These are phyloP conservation scores for Neodiprion virginianus DNA, from an alignment of 1,140 invertebrate genomes.

Conservation along the genomic window DNA sequence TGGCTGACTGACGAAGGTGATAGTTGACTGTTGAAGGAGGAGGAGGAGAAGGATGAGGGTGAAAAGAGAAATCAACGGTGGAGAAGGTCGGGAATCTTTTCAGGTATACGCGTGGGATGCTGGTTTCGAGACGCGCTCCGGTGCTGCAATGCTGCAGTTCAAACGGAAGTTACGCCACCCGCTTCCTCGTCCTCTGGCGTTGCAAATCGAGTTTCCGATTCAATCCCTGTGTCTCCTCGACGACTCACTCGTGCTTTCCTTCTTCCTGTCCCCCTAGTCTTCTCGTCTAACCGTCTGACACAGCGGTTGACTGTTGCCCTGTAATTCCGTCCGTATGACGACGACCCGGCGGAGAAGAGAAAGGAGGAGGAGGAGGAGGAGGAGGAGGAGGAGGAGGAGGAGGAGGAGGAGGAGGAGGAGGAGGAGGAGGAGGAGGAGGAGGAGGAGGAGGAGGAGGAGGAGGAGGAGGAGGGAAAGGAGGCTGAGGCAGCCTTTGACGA, in stretches of 20 bases:
- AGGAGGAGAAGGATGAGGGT: constrained; percentile 3
- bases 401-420: no score
- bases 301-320: constrained; percentile 21
- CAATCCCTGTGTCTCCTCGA: neutral
- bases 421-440: no score
- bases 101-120: neutral
- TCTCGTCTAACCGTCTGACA: constrained; percentile 24
- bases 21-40: neutral
- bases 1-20: neutral
- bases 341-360: no score
- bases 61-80: neutral
- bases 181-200: neutral
- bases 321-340: neutral
- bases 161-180: neutral
- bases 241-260: neutral
- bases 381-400: no score
- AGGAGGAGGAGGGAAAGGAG: no score
- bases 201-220: constrained; percentile 7
- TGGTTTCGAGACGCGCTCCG: neutral
- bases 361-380: no score
- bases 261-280: constrained; percentile 14
- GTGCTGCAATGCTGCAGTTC: neutral
- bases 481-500: no score
- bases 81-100: no score
- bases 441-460: no score